phyloP scores from a whole-genome alignment of 2,888 invertebrate species.

The Microplitis deprimator region DNA sequence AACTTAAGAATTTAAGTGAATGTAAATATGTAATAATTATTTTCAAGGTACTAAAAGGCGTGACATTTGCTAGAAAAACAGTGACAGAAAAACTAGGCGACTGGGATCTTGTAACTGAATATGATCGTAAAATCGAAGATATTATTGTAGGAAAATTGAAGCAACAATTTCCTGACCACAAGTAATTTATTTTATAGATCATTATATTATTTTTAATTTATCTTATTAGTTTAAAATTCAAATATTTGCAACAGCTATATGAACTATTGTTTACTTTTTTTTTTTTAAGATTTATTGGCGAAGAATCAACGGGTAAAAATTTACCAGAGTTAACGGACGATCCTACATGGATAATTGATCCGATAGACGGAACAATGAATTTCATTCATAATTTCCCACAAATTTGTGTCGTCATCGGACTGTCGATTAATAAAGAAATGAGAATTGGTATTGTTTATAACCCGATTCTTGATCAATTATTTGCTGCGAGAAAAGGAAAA shows the following conservation, averaged over 20 bases:
- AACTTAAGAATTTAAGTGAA: neutral
- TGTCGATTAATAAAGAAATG: slow-evolving; percentile 75
- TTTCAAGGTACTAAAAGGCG: slow-evolving; percentile 58
- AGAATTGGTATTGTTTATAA: slow-evolving; percentile 84
- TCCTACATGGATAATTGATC: slow-evolving; percentile 91
- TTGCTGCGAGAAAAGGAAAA: slow-evolving; percentile 79
- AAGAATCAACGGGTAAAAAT: slow-evolving; percentile 78
- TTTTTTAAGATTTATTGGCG: slow-evolving; percentile 81
- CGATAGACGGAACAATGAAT: slow-evolving; percentile 91
- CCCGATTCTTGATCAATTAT: slow-evolving; percentile 82
- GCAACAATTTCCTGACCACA: slow-evolving; percentile 76
- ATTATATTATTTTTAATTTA: no score
- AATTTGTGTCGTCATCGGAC: slow-evolving; percentile 80
- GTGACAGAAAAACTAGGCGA: slow-evolving; percentile 77
- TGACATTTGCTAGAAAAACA: slow-evolving; percentile 58
- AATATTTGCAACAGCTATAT: neutral
- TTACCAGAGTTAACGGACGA: slow-evolving; percentile 79
- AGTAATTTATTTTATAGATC: no score
- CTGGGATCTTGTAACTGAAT: slow-evolving; percentile 87
- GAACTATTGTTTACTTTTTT: neutral
- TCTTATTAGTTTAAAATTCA: no score
- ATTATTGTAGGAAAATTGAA: slow-evolving; percentile 78
- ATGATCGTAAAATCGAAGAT: slow-evolving; percentile 84
- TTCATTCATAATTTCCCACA: slow-evolving; percentile 83
- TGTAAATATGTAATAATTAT: neutral